Evolutionary conservation across 2,888 invertebrate species (phyloP), one percentile per base, ranked within the genome.

Genomic region (Hybos culiciformis): DNA sequence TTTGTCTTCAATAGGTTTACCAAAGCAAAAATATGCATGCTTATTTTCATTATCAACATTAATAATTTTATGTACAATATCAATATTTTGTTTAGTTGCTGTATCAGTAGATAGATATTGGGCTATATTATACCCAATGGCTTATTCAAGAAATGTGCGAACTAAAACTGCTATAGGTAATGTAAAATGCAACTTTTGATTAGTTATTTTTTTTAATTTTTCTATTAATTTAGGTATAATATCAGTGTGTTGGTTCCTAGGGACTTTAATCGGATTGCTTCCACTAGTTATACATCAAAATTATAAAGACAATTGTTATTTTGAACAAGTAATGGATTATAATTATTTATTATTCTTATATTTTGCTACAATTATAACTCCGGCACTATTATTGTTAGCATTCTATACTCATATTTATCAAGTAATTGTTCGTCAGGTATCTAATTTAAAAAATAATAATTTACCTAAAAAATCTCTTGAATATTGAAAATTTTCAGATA

Each of bases 61-160:
- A 56, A 79, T 92, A 54, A 84, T 91, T 54, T 71, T 91, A 49
- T 92, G 91, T 60, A 92, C 91, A 42, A 86, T 87, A 57, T 91
- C 90, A 56, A 91, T 92, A 57, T 86, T 92, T 65, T 88, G 87
- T 60, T 70, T 92, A 58, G 86, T 92, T 15, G 91, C 87, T 15
- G 91, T 92, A 11, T 88, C 88, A 14, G 79, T 91, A 52, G 92
- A 92, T 69, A 76, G 92, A 45, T 92, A 90, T 63, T 90, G 90
- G 88, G 91, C 92, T 39, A 91, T 92, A 47, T 73, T 91, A 2
- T 78, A 88, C 65, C 92, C 92, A 5, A 84, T 92, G 82, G 84
- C 83, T 50, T 92, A 91, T 66, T 86, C 88, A 15, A 75, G 86
- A 55, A 86, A 84, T 60, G 86, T 91, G 46, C 76, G 86, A 52